These are phyloP conservation scores for Ceyx melanurus DNA, from an alignment of 2,113 vertebrate species.

Conservation along the genomic window DNA sequence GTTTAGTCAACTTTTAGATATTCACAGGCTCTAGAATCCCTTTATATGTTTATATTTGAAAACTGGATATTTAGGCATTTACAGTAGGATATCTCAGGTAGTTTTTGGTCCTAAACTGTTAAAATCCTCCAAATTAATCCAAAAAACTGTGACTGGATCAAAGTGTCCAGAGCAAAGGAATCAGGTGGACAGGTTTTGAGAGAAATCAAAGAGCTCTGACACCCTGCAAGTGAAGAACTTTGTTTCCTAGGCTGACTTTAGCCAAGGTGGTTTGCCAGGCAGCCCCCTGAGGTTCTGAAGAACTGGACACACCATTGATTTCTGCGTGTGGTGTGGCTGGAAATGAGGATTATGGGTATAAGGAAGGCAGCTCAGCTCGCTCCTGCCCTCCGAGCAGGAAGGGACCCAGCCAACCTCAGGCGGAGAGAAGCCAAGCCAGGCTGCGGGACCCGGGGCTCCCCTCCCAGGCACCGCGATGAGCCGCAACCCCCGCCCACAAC, in stretches of 20 bases:
- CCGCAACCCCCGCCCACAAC: accelerated
- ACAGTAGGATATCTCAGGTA: too few relatives aligned
- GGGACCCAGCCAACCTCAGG: too few relatives aligned
- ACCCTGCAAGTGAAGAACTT: neutral
- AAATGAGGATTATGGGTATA: neutral
- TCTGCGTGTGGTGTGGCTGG: neutral
- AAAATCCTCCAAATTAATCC: too few relatives aligned
- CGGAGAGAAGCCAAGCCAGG: accelerated
- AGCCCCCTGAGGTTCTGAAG: neutral
- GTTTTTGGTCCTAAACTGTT: too few relatives aligned
- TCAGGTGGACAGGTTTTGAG: neutral
- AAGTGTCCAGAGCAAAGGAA: neutral
- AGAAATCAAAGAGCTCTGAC: neutral
- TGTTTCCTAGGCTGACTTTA: neutral
- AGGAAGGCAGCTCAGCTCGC: neutral
- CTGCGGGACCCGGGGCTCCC: accelerated
- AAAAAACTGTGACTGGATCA: neutral
- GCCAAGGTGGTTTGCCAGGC: neutral
- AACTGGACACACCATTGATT: neutral
- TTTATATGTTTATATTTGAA: too few relatives aligned
- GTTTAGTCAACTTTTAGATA: neutral
- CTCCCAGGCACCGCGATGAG: too few relatives aligned
- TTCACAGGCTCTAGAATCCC: neutral
- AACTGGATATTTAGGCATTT: too few relatives aligned
- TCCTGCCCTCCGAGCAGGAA: too few relatives aligned